Conservation (phyloP, 2,888 invertebrate species). For the Drosophila algonquin region DNA sequence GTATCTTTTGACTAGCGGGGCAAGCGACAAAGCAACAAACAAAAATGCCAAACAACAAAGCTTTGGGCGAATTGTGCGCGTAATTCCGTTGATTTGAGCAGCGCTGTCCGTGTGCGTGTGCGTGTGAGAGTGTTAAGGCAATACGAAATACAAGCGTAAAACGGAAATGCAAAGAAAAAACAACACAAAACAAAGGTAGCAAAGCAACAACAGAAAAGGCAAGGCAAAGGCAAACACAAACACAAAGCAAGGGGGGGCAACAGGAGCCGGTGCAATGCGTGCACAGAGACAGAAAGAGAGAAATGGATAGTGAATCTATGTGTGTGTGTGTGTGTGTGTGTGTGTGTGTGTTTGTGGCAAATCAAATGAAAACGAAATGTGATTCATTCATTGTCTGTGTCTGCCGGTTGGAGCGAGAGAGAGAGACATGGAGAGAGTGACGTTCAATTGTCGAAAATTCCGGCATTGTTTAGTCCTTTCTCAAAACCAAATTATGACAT, state of each 20-base stretch:
- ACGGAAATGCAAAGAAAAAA: slow-evolving; percentile 21
- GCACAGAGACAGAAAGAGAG: slow-evolving; percentile 19
- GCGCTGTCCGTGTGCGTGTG: slow-evolving; percentile 21
- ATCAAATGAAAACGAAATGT: slow-evolving; percentile 61
- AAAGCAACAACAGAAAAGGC: slow-evolving; percentile 21
- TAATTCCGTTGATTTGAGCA: slow-evolving; percentile 13
- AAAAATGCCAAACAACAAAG: slow-evolving; percentile 15
- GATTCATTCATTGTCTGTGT: slow-evolving; percentile 55
- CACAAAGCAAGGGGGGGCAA: slow-evolving; percentile 2
- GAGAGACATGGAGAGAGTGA: not conserved
- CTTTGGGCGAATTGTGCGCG: slow-evolving; percentile 6
- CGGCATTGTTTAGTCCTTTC: slow-evolving; percentile 69
- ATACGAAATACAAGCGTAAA: slow-evolving; percentile 10
- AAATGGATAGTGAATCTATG: slow-evolving; percentile 14
- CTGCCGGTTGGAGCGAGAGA: not conserved
- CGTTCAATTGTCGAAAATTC: slow-evolving; percentile 58
- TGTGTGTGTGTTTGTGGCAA: slow-evolving; percentile 4
- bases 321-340: slow-evolving; percentile 4
- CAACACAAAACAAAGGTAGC: slow-evolving; percentile 28
- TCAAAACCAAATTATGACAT: slow-evolving; percentile 75
- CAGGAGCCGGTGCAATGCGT: slow-evolving; percentile 5
- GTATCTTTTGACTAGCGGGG: not conserved
- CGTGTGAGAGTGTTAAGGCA: slow-evolving; percentile 1
- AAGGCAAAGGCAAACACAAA: not conserved
- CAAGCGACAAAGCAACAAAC: slow-evolving; percentile 11